phyloP scores from a whole-genome alignment of 1,140 invertebrate genomes.

The Sogatella furcifera region DNA sequence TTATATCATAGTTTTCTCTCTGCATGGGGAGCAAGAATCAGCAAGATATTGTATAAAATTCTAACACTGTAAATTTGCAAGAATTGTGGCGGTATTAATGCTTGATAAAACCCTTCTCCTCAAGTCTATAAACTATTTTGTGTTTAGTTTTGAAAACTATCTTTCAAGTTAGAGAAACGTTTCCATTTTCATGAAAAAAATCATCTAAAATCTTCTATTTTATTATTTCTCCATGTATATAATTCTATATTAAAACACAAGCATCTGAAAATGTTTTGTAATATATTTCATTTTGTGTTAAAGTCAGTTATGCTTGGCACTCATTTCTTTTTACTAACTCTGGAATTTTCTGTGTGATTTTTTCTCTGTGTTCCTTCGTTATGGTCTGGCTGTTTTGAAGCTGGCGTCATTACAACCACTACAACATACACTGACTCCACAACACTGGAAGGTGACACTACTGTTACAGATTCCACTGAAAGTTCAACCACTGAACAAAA shows the following conservation, averaged over 20 bases:
- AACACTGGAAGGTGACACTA: neutral
- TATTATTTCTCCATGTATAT: too few species aligned
- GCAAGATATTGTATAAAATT: neutral
- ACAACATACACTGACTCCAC: constrained; percentile 7
- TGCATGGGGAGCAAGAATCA: neutral
- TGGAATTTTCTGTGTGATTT: constrained; percentile 14
- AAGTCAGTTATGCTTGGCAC: neutral
- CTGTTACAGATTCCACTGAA: constrained; percentile 8
- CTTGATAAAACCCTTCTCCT: constrained; percentile 19
- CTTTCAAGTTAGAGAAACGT: too few species aligned
- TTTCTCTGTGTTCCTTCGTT: constrained; percentile 18
- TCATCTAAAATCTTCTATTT: too few species aligned
- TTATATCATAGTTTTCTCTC: too few species aligned
- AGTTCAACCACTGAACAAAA: constrained; percentile 18
- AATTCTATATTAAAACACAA: too few species aligned
- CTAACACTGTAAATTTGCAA: neutral
- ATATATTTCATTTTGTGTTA: too few species aligned
- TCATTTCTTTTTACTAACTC: constrained; percentile 11
- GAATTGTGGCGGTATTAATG: constrained; percentile 12
- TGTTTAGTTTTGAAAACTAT: too few species aligned
- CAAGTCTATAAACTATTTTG: constrained; percentile 17
- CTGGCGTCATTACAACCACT: constrained; percentile 23
- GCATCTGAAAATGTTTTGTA: too few species aligned
- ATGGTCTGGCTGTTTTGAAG: constrained; percentile 19
- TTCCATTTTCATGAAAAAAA: too few species aligned